Percentiles rank a stretch among this genome's conserved stretches.
phyloP scores from a whole-genome alignment of 2,888 invertebrate genomes.

The Lamellibrachia satsuma region DNA sequence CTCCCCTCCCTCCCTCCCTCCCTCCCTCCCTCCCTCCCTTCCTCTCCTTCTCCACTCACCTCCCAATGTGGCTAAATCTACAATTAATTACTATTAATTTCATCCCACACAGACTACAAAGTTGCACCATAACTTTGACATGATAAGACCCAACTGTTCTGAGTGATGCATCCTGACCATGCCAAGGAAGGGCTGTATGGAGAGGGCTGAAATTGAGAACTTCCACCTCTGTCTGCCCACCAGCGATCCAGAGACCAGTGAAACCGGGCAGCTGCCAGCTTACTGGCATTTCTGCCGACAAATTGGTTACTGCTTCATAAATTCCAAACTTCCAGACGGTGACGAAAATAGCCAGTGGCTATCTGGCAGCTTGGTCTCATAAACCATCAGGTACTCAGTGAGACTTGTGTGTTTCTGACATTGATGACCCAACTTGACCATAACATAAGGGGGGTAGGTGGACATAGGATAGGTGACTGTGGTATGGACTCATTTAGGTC shows the following conservation, averaged over 20 bases:
- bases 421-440: background rate
- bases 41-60: no score
- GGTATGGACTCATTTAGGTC: background rate
- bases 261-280: background rate
- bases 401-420: background rate
- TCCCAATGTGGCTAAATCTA: no score
- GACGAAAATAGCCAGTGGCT: background rate
- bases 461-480: background rate
- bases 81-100: background rate
- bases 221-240: background rate
- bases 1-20: no score
- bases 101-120: background rate
- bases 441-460: background rate
- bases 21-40: no score
- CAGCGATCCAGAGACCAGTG: background rate
- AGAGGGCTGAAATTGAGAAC: background rate
- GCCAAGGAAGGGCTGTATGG: background rate
- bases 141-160: background rate
- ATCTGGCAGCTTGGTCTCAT: background rate
- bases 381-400: background rate
- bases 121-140: background rate
- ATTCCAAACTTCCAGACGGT: background rate
- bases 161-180: background rate
- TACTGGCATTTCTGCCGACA: background rate
- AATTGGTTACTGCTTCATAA: conserved; percentile 17